phyloP scores from a whole-genome alignment of 2,113 vertebrate genomes.

The Nannobrachium achirus region DNA sequence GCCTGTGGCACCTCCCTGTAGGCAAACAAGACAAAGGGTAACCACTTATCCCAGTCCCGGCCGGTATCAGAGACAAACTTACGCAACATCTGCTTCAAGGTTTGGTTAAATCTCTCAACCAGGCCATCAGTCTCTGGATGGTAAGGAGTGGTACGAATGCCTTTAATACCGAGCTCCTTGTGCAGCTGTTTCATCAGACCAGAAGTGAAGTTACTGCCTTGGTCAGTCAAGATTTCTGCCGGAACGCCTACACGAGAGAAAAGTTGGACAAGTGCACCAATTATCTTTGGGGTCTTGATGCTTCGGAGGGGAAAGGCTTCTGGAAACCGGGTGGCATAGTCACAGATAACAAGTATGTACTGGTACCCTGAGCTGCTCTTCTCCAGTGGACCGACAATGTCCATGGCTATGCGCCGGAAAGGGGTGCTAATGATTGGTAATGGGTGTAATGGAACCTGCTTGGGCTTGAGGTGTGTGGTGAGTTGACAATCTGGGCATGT shows the following conservation, averaged over 20 bases:
- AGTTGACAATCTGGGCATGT: not conserved
- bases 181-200: not conserved
- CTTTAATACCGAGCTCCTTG: not conserved
- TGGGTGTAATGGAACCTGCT: not conserved
- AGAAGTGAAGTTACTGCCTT: not conserved
- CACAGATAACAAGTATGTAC: too few species aligned
- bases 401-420: too few species aligned
- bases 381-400: not conserved
- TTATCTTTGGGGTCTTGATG: not conserved
- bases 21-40: slow-evolving; percentile 1
- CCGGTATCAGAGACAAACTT: not conserved
- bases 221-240: not conserved
- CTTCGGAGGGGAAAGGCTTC: not conserved
- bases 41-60: not conserved
- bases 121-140: not conserved
- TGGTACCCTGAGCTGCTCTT: too few species aligned
- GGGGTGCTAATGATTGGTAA: too few species aligned
- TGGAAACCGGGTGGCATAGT: not conserved
- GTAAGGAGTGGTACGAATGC: not conserved
- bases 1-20: slow-evolving; percentile 13
- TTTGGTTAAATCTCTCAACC: not conserved
- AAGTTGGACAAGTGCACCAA: not conserved
- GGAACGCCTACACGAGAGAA: not conserved
- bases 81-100: too few species aligned
- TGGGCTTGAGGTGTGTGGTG: not conserved